Percentiles rank a stretch among this genome's conserved stretches.
These are phyloP conservation scores for Stenichneumon culpator DNA, from an alignment of 2,888 invertebrate species.

Conservation along the genomic window DNA sequence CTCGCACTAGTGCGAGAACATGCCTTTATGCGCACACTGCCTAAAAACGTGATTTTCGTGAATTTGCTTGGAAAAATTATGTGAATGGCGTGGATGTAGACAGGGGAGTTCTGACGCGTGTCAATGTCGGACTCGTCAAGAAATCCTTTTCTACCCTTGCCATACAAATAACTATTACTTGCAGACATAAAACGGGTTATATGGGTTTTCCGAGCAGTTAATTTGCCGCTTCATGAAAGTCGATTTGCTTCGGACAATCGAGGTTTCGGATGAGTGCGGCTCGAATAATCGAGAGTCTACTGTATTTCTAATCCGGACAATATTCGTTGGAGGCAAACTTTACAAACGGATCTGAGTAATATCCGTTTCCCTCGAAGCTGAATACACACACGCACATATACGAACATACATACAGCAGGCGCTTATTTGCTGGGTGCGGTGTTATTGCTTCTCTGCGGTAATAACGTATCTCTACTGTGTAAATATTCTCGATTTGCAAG, in stretches of 20 bases:
- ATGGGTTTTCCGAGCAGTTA: slow-evolving; percentile 8
- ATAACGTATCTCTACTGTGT: slow-evolving; percentile 1
- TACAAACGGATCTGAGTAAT: not conserved
- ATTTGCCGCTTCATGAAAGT: slow-evolving; percentile 48
- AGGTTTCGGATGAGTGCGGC: too few relatives aligned
- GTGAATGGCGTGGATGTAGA: too few relatives aligned
- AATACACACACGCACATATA: not conserved
- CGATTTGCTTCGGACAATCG: slow-evolving; percentile 53
- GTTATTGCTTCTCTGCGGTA: slow-evolving; percentile 6
- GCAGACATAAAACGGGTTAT: not conserved
- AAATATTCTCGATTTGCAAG: not conserved
- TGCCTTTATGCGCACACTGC: too few relatives aligned
- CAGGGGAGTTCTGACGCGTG: too few relatives aligned
- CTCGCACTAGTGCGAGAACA: too few relatives aligned
- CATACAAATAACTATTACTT: too few relatives aligned
- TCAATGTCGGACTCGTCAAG: too few relatives aligned
- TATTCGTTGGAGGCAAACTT: slow-evolving; percentile 3
- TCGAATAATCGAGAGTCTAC: not conserved
- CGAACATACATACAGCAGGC: not conserved
- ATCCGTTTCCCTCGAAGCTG: not conserved
- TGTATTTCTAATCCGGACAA: not conserved
- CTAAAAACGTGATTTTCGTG: too few relatives aligned
- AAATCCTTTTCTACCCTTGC: too few relatives aligned
- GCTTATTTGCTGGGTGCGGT: not conserved
- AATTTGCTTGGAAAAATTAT: too few relatives aligned